These are phyloP conservation scores for Hystrix brachyura DNA, from an alignment of 2,113 vertebrate species.

Conservation along the genomic window DNA sequence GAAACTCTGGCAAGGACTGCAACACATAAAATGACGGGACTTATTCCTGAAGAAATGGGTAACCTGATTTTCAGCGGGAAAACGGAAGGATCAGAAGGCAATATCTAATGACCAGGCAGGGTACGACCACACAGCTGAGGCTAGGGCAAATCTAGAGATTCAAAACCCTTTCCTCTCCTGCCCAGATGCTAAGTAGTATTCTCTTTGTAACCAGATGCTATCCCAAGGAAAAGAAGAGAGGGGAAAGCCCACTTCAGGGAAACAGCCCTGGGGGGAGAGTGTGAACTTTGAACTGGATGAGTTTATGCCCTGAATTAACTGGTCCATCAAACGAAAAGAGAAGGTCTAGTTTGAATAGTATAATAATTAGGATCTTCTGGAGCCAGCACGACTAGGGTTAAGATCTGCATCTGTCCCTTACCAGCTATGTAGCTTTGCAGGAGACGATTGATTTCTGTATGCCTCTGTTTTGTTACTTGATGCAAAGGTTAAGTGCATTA, in stretches of 20 bases:
- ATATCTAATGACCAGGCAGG: not conserved
- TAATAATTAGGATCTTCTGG: not conserved
- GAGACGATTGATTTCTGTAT: not conserved
- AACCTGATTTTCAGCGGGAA: not conserved
- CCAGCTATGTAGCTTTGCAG: not conserved
- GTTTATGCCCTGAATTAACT: not conserved
- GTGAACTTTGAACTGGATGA: not conserved
- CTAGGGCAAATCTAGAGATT: not conserved
- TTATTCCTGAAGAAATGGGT: not conserved
- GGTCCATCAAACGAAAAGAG: not conserved
- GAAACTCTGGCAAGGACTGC: not conserved
- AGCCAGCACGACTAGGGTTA: not conserved
- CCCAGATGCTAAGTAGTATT: not conserved
- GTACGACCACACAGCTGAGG: not conserved
- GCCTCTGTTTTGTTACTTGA: slow-evolving; percentile 36
- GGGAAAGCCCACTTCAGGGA: not conserved
- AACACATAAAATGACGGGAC: not conserved
- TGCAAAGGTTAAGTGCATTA: not conserved
- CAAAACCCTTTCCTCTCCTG: not conserved
- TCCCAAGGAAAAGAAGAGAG: not conserved
- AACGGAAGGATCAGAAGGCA: not conserved
- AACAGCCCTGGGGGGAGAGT: not conserved
- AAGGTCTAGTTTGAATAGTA: not conserved
- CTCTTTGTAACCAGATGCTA: not conserved
- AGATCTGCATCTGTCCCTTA: not conserved